Evolutionary conservation across 2,113 vertebrate genomes (phyloP), one percentile per base, ranked within the genome.

Genomic region (Neotoma lepida): DNA sequence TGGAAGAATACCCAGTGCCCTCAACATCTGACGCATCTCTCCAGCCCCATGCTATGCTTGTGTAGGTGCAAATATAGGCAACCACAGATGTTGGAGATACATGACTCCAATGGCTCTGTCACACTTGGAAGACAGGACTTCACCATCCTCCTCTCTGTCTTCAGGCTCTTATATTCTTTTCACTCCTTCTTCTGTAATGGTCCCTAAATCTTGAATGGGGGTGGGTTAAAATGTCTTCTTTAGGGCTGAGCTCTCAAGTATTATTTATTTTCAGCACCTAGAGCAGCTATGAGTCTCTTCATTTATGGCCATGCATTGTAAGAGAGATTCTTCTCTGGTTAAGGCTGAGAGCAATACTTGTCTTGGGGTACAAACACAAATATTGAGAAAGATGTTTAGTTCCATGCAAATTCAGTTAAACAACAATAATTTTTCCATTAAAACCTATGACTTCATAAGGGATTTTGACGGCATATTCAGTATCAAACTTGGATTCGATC

Each of bases 231-330:
- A 41, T 41, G n/a, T 28, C n/a, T 82, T 86, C 2, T 81, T 24
- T 26, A 13, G 20, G 10, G 10, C 49, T 81, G 51, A 81, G 20
- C 51, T 8, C 12, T 58, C 35, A 81, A n/a, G 9, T 39, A 7
- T 14, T 20, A 81, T 39, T 81, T 56, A 58, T 33, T 51, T 56
- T 56, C 51, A 56, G 2, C 5, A n/a, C 35, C 51, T 1, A 81
- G 10, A 81, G 51, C 20, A n/a, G 10, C 5, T 39, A 5, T 6
- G 8, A 10, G 4, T n/a, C 4, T 10, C 6, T 7, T 30, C 6
- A 78, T 13, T 56, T 56, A 8, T 2, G 20, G 35, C 1, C 20
- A 81, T 56, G 20, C 6, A 56, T 2, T 56, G 51, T 39, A 56
- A 56, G 51, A 35, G 18, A 77, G 77, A 58, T 20, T 26, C 10